These are phyloP conservation scores for Acronicta aceris DNA, from an alignment of 2,888 invertebrate species.

Conservation along the genomic window DNA sequence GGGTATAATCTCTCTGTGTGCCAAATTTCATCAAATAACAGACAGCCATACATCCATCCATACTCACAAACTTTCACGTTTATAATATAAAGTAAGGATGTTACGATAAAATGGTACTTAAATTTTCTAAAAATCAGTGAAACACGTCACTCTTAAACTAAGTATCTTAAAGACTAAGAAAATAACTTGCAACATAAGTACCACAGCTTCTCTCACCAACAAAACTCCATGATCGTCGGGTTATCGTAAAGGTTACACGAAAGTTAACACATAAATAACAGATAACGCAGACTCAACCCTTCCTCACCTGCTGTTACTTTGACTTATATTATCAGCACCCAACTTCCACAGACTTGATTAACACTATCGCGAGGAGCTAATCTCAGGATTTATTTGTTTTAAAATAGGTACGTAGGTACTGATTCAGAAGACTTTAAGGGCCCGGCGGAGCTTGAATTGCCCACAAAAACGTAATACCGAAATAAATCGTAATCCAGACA, in stretches of 20 bases:
- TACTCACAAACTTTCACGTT: too few species aligned
- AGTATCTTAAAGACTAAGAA: not conserved
- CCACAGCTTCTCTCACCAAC: not conserved
- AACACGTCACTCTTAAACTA: not conserved
- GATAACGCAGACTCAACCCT: slow-evolving; percentile 16
- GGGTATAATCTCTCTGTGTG: too few species aligned
- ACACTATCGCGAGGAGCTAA: slow-evolving; percentile 14
- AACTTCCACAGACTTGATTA: slow-evolving; percentile 16
- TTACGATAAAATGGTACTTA: too few species aligned
- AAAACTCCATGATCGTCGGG: slow-evolving; percentile 12
- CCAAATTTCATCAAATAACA: too few species aligned
- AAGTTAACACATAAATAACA: slow-evolving; percentile 45
- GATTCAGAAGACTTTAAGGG: not conserved
- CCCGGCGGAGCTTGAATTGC: too few species aligned
- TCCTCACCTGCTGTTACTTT: slow-evolving; percentile 35
- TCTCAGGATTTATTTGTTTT: slow-evolving; percentile 31
- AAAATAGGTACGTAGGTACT: slow-evolving; percentile 27
- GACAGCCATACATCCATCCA: too few species aligned
- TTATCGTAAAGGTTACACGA: slow-evolving; percentile 20
- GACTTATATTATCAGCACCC: slow-evolving; percentile 28
- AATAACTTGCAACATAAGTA: not conserved
- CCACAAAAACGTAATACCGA: too few species aligned
- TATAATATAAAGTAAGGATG: too few species aligned
- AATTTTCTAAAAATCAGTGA: too few species aligned
- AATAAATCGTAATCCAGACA: too few species aligned